phyloP scores from a whole-genome alignment of 2,888 invertebrate species.

The Acleris literana region DNA sequence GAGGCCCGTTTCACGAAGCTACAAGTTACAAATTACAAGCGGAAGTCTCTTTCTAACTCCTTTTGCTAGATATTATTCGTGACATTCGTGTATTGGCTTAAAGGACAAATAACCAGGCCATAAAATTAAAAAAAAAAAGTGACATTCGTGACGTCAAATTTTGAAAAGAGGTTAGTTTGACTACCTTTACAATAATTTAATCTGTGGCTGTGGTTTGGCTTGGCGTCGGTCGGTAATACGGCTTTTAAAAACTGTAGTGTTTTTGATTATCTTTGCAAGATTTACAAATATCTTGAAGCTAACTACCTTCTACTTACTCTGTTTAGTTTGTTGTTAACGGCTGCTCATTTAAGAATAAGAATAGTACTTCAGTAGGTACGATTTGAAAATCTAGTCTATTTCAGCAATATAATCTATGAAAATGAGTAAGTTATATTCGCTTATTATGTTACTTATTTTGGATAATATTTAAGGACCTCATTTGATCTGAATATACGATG shows the following conservation, averaged over 20 bases:
- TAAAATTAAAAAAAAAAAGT: too few relatives aligned
- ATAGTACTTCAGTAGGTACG: not conserved
- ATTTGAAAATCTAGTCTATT: conserved; percentile 1
- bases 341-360: not conserved
- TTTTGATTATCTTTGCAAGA: not conserved
- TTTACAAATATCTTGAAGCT: not conserved
- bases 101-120: too few relatives aligned
- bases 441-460: conserved; percentile 17
- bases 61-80: too few relatives aligned
- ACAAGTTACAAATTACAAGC: too few relatives aligned
- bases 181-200: not conserved
- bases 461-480: conserved; percentile 1
- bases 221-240: not conserved
- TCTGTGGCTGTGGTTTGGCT: not conserved
- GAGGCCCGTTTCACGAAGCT: too few relatives aligned
- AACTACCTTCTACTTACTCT: not conserved
- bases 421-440: conserved; percentile 43
- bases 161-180: too few relatives aligned
- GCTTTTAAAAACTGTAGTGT: not conserved
- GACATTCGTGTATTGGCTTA: too few relatives aligned
- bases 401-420: conserved; percentile 29
- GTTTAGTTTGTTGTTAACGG: not conserved
- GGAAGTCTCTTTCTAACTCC: too few relatives aligned
- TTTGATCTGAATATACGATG: too few relatives aligned
- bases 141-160: too few relatives aligned